These are phyloP conservation scores for Heliconius hewitsoni DNA, from an alignment of 1,140 invertebrate genomes.

Conservation along the genomic window DNA sequence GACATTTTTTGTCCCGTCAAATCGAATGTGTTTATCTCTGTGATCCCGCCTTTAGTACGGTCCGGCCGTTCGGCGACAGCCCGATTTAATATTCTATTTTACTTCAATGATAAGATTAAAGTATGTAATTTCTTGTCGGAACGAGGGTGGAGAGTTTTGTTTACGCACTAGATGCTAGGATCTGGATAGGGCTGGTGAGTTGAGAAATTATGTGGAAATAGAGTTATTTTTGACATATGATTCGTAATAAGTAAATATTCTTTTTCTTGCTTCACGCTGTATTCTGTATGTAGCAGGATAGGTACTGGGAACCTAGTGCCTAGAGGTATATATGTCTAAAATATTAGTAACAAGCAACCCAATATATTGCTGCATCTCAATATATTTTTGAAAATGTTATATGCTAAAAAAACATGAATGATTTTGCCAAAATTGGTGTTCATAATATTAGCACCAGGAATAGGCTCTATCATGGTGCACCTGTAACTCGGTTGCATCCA, in stretches of 20 bases:
- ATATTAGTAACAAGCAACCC: no score
- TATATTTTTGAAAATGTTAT: no score
- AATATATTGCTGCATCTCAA: no score
- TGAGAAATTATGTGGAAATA: neutral
- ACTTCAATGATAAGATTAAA: slow-evolving; percentile 78
- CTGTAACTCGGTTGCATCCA: no score
- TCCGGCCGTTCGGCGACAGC: slow-evolving; percentile 61
- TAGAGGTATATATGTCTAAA: no score
- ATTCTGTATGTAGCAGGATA: no score
- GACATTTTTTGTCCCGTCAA: slow-evolving; percentile 57
- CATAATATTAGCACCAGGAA: no score
- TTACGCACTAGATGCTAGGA: slow-evolving; percentile 56
- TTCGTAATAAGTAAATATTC: neutral
- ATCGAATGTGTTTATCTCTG: slow-evolving; percentile 66
- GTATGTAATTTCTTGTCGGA: slow-evolving; percentile 79
- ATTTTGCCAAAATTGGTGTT: no score
- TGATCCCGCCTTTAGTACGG: slow-evolving; percentile 67
- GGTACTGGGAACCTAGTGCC: no score
- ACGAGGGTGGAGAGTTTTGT: slow-evolving; percentile 59
- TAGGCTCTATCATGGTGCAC: no score
- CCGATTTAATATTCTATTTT: slow-evolving; percentile 80
- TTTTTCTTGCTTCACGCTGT: neutral
- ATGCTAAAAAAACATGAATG: no score
- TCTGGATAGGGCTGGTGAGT: slow-evolving; percentile 51
- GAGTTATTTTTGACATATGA: neutral